These are phyloP conservation scores for Clupea harengus DNA, from an alignment of 2,113 vertebrate species.

Conservation along the genomic window DNA sequence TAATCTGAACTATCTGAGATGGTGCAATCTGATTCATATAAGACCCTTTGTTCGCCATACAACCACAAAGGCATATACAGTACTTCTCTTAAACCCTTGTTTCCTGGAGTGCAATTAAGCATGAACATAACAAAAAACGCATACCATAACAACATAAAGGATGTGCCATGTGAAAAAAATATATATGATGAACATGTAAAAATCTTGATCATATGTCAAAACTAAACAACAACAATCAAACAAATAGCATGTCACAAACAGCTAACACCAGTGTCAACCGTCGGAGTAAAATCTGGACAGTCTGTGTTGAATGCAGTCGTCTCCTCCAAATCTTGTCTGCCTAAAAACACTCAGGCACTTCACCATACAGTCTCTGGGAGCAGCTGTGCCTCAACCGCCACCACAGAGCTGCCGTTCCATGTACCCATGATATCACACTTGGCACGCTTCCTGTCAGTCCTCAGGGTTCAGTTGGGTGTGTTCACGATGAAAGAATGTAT, in stretches of 20 bases:
- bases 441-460: conserved; percentile 54
- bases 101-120: conserved; percentile 59
- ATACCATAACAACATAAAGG: conserved; percentile 17
- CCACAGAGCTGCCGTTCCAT: conserved; percentile 17
- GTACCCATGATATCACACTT: conserved; percentile 47
- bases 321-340: conserved; percentile 31
- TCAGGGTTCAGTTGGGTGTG: background rate
- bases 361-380: conserved; percentile 35
- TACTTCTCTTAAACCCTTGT: conserved; percentile 44
- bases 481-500: background rate
- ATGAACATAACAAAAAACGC: conserved; percentile 33
- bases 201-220: conserved; percentile 45
- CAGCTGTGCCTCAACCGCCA: conserved; percentile 25
- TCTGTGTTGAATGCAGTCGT: conserved; percentile 16
- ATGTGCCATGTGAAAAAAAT: background rate
- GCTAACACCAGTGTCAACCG: conserved; percentile 35
- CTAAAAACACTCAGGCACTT: conserved; percentile 67
- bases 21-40: background rate
- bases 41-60: background rate
- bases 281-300: conserved; percentile 26
- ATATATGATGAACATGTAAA: conserved; percentile 6
- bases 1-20: background rate
- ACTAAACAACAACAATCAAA: background rate
- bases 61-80: background rate
- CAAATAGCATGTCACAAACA: conserved; percentile 43